These are phyloP conservation scores for Odobenus rosmarus DNA, from an alignment of 2,113 vertebrate species.

Conservation along the genomic window DNA sequence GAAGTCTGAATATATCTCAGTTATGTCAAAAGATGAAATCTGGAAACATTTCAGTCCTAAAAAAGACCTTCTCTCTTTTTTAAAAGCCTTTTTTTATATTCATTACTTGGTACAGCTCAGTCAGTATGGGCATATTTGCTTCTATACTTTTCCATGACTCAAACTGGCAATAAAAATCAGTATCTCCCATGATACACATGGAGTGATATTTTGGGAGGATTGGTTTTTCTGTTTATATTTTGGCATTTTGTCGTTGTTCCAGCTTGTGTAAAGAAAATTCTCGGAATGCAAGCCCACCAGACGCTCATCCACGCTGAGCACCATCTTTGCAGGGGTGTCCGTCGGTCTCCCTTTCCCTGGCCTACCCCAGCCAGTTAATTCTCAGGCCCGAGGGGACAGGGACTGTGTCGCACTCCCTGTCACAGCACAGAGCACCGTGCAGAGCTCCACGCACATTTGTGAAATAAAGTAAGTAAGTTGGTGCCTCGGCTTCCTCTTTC, in stretches of 20 bases:
- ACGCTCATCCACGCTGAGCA: accelerated
- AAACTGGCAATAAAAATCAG: neutral
- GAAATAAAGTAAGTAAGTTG: neutral
- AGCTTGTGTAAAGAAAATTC: neutral
- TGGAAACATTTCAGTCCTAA: slow-evolving; percentile 57
- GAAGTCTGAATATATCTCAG: neutral
- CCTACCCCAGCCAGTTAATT: neutral
- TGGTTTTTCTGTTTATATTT: slow-evolving; percentile 21
- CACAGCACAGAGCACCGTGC: neutral
- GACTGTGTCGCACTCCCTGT: no score
- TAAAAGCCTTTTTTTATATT: neutral
- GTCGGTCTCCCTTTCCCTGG: neutral
- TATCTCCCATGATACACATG: neutral
- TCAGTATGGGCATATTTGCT: neutral
- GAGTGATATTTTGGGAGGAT: neutral
- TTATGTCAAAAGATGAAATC: slow-evolving; percentile 37
- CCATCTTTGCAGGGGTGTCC: neutral
- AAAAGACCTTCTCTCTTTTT: neutral
- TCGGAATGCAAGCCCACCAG: neutral
- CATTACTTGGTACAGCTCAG: neutral
- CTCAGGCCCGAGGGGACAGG: neutral
- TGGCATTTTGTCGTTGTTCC: neutral
- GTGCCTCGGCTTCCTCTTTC: neutral
- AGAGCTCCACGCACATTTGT: neutral
- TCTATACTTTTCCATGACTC: neutral